A percentile compares a stretch with the other conserved stretches of the same genome.
These are phyloP conservation scores for Lepidurus arcticus DNA, from an alignment of 1,140 invertebrate genomes.

Conservation along the genomic window DNA sequence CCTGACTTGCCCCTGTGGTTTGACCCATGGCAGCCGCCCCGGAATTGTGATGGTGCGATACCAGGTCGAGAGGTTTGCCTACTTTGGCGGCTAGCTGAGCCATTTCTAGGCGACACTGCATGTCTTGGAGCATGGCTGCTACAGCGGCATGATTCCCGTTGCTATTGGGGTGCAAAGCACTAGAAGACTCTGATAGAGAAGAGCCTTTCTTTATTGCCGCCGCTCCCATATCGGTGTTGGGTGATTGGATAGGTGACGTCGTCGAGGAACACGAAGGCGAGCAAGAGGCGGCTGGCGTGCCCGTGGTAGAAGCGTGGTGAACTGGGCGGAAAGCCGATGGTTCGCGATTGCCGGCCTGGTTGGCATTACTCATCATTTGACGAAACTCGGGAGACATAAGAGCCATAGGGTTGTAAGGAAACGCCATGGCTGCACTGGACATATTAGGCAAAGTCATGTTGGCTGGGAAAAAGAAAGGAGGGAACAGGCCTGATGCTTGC, in stretches of 20 bases:
- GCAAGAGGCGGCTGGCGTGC: slow-evolving; percentile 25
- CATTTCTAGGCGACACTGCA: slow-evolving; percentile 31
- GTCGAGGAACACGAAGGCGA: background rate
- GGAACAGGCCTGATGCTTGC: slow-evolving; percentile 25
- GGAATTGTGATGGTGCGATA: background rate
- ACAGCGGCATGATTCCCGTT: slow-evolving; percentile 26
- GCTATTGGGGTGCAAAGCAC: background rate
- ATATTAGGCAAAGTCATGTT: slow-evolving; percentile 15
- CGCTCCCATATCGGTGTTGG: slow-evolving; percentile 29
- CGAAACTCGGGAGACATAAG: slow-evolving; percentile 25
- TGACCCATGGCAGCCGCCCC: background rate
- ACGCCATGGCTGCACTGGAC: background rate
- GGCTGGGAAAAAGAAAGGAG: slow-evolving; percentile 26
- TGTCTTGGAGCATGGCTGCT: slow-evolving; percentile 35
- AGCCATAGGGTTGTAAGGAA: slow-evolving; percentile 11
- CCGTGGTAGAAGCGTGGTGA: slow-evolving; percentile 9
- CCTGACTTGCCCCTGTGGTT: background rate
- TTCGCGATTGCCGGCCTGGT: slow-evolving; percentile 26
- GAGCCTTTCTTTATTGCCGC: slow-evolving; percentile 31
- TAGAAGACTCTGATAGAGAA: slow-evolving; percentile 17
- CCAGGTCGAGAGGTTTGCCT: slow-evolving; percentile 27
- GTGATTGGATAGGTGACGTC: slow-evolving; percentile 14
- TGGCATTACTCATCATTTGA: slow-evolving; percentile 22
- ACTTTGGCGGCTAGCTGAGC: slow-evolving; percentile 32
- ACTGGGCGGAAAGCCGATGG: slow-evolving; percentile 34